phyloP scores from a whole-genome alignment of 2,888 invertebrate species.

The Julus scandinavius region DNA sequence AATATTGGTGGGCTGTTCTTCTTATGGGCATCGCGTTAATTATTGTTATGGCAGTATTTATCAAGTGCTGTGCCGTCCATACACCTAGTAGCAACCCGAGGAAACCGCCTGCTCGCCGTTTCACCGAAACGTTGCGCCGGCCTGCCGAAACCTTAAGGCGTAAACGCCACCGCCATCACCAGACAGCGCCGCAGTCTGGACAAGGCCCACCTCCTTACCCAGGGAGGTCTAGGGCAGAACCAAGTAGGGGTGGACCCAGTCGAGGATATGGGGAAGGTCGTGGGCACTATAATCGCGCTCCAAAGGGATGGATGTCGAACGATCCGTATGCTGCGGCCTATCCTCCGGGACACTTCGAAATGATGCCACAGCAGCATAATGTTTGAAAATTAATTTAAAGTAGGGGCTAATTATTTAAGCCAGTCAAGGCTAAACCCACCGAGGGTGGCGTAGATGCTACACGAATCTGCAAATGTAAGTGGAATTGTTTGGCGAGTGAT shows the following conservation, averaged over 20 bases:
- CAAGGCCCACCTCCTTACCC: constrained; percentile 62
- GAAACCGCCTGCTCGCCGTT: constrained; percentile 90
- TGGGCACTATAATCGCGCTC: constrained; percentile 72
- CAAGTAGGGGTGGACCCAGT: constrained; percentile 70
- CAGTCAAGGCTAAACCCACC: not conserved
- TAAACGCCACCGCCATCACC: constrained; percentile 70
- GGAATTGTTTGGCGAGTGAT: not conserved
- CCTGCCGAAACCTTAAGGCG: constrained; percentile 91
- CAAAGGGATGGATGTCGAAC: constrained; percentile 67
- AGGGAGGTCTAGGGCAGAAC: constrained; percentile 59
- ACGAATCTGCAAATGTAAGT: not conserved
- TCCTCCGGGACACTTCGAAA: constrained; percentile 64
- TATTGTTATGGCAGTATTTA: constrained; percentile 96
- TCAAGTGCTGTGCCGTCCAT: constrained; percentile 99
- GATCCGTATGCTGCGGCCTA: constrained; percentile 81
- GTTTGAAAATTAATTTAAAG: not conserved
- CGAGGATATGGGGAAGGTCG: constrained; percentile 78
- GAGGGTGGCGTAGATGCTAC: not conserved
- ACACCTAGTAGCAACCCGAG: constrained; percentile 99
- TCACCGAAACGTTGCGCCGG: constrained; percentile 89
- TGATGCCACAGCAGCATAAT: constrained; percentile 9
- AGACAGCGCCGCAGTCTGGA: constrained; percentile 58
- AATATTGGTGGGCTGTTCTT: constrained; percentile 95
- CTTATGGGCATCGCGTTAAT: constrained; percentile 91
- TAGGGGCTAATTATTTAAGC: not conserved